Evolutionary conservation across 2,888 invertebrate species (phyloP).

Genomic region (Eurois occulta): DNA sequence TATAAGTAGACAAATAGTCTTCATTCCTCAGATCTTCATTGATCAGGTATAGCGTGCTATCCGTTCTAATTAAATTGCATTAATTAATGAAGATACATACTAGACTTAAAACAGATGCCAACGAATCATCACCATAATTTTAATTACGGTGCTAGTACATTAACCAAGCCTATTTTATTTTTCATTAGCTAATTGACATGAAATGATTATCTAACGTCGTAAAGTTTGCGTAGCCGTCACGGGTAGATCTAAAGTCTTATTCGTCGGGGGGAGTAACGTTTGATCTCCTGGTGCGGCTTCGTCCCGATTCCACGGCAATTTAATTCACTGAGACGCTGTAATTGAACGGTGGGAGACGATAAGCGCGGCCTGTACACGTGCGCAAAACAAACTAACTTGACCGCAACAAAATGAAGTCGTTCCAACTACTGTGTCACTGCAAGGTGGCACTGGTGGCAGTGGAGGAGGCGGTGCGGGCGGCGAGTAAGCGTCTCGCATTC

Average conservation of each 20-base stretch:
- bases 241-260: conserved; percentile 81
- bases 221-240: conserved; percentile 79
- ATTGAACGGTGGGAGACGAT: conserved; percentile 79
- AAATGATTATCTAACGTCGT: conserved; percentile 87
- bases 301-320: conserved; percentile 81
- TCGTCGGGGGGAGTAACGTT: conserved; percentile 76
- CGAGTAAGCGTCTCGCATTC: conserved; percentile 88
- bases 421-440: conserved; percentile 72
- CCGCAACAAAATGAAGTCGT: conserved; percentile 86
- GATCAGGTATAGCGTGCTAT: neutral
- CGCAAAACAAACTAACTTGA: conserved; percentile 86
- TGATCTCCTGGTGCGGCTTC: conserved; percentile 82
- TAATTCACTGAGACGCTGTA: conserved; percentile 85
- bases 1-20: neutral
- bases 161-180: conserved; percentile 86
- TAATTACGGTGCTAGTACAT: conserved; percentile 83
- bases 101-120: conserved; percentile 85
- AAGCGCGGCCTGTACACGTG: conserved; percentile 79
- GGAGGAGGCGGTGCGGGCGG: conserved; percentile 70
- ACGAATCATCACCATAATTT: conserved; percentile 85
- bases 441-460: conserved; percentile 74
- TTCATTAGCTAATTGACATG: conserved; percentile 90
- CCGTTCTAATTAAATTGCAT: conserved; percentile 37
- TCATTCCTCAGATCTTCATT: conserved; percentile 3
- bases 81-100: conserved; percentile 44